Evolutionary conservation across 1,140 invertebrate genomes (phyloP).

Genomic region (Aphelenchoides besseyi): DNA sequence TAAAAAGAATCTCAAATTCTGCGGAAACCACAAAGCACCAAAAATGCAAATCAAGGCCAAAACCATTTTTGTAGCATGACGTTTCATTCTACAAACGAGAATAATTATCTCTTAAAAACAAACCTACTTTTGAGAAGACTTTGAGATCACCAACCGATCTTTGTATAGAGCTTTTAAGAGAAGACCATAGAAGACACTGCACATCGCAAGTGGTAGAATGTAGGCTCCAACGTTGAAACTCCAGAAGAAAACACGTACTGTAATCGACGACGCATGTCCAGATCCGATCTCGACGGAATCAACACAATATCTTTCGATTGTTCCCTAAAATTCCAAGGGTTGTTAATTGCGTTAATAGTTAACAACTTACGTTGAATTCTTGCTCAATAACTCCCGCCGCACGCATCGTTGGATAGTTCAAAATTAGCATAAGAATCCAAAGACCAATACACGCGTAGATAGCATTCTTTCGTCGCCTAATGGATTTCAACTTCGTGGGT

Average conservation of each 20-base stretch:
- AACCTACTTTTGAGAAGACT: not conserved
- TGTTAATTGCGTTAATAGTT: no score
- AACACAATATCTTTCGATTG: constrained; percentile 36
- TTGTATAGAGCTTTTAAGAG: constrained; percentile 44
- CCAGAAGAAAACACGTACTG: constrained; percentile 47
- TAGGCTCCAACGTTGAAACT: constrained; percentile 49
- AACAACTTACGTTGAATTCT: constrained; percentile 12
- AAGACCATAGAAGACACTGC: constrained; percentile 41
- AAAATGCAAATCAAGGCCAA: constrained; percentile 90
- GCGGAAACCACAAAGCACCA: constrained; percentile 88
- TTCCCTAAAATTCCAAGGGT: constrained; percentile 34
- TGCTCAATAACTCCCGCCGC: constrained; percentile 44
- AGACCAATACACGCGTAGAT: constrained; percentile 31
- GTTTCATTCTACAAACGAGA: no score
- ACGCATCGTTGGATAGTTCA: constrained; percentile 41
- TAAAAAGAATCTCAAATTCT: constrained; percentile 70
- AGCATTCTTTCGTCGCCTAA: constrained; percentile 79
- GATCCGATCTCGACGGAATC: constrained; percentile 42
- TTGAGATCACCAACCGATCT: constrained; percentile 11
- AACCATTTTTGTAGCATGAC: constrained; percentile 85
- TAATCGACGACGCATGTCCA: not conserved
- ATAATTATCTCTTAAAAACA: constrained; percentile 24
- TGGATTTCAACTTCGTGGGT: constrained; percentile 70
- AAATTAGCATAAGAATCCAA: constrained; percentile 38
- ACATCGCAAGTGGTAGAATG: constrained; percentile 40